Evolutionary conservation across 2,113 vertebrate species (phyloP).

Genomic region (Turnix velox): DNA sequence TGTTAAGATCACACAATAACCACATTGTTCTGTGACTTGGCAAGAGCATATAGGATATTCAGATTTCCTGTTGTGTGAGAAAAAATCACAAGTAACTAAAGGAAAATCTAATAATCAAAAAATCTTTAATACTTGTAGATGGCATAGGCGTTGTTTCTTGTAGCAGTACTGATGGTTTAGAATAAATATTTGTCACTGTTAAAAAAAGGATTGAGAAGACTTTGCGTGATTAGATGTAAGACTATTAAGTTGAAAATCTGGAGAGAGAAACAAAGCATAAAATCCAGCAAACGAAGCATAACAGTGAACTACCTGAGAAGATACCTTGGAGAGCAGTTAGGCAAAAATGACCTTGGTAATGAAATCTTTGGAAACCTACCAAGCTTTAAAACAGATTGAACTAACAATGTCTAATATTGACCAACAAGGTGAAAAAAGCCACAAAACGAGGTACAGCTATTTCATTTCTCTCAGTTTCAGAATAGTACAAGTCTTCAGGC

Average conservation of each 20-base stretch:
- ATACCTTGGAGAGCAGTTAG: not conserved
- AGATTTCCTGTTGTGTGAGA: not conserved
- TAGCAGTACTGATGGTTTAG: not conserved
- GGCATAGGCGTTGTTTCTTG: not conserved
- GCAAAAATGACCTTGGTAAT: not conserved
- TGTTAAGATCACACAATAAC: not conserved
- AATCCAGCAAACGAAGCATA: not conserved
- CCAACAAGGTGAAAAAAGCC: not conserved
- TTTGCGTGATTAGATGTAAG: not conserved
- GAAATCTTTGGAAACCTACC: accelerated
- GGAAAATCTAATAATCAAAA: not conserved
- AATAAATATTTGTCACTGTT: not conserved
- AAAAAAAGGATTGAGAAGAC: not conserved
- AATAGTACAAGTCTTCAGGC: not conserved
- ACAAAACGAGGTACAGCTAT: not conserved
- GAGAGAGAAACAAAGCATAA: not conserved
- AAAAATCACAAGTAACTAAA: not conserved
- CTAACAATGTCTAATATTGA: not conserved
- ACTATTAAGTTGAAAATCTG: not conserved
- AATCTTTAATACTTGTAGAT: not conserved
- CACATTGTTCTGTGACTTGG: accelerated
- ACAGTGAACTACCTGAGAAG: not conserved
- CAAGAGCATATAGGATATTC: not conserved
- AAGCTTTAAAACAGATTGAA: not conserved
- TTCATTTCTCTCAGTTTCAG: not conserved